These are phyloP conservation scores for Melanerpes aurifrons DNA, from an alignment of 2,113 vertebrate species.

Conservation along the genomic window DNA sequence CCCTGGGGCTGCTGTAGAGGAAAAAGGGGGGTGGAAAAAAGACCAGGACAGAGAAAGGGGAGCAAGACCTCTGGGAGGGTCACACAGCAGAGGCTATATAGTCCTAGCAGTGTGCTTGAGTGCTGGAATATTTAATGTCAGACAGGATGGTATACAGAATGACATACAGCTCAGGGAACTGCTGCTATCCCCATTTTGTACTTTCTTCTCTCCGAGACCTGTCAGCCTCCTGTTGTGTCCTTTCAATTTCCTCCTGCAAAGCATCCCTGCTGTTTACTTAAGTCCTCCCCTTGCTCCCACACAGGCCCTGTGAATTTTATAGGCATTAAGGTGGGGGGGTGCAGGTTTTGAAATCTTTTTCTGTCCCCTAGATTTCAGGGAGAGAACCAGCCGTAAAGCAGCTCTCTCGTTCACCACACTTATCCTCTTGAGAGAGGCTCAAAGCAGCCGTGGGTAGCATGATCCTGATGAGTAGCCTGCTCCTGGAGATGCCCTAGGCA, in stretches of 20 bases:
- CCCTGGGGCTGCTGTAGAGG: background rate
- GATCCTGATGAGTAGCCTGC: background rate
- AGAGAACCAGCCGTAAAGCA: background rate
- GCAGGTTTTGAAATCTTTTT: background rate
- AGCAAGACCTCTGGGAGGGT: background rate
- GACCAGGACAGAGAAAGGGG: background rate
- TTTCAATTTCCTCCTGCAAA: background rate
- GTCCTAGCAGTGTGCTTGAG: background rate
- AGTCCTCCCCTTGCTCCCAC: background rate
- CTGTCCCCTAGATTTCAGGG: background rate
- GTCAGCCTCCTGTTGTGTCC: background rate
- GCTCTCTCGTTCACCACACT: background rate
- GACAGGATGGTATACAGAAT: background rate
- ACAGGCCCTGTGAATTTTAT: background rate
- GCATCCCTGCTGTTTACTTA: background rate
- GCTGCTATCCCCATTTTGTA: background rate
- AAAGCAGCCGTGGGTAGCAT: background rate
- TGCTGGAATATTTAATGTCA: background rate
- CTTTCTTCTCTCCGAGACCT: background rate
- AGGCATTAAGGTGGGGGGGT: background rate
- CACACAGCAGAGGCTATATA: background rate
- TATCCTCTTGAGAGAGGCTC: background rate
- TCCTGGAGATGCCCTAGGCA: background rate
- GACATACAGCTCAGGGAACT: background rate
- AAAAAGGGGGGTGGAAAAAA: fast-evolving